phyloP scores from a whole-genome alignment of 2,888 invertebrate genomes.

The Choristoneura rosaceana region DNA sequence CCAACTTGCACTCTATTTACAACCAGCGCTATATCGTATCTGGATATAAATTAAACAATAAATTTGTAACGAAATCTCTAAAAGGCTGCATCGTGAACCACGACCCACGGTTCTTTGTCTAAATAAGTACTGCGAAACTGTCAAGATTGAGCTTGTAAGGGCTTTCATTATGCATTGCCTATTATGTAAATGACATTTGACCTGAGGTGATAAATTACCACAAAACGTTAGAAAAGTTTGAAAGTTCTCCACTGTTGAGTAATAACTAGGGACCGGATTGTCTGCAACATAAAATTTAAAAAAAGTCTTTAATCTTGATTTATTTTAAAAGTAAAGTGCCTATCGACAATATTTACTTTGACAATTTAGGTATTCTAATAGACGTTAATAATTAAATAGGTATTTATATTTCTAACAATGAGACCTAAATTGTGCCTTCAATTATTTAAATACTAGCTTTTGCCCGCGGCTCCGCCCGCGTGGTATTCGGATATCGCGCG shows the following conservation, averaged over 20 bases:
- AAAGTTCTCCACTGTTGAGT: neutral
- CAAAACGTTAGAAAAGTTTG: neutral
- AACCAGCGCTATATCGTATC: constrained; percentile 31
- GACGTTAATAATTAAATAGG: too few species aligned
- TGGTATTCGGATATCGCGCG: too few species aligned
- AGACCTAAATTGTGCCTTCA: too few species aligned
- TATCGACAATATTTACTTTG: too few species aligned
- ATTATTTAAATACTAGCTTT: too few species aligned
- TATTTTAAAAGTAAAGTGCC: too few species aligned
- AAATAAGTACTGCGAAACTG: constrained; percentile 39
- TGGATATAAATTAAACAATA: constrained; percentile 39
- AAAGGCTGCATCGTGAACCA: constrained; percentile 47
- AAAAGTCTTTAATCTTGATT: too few species aligned
- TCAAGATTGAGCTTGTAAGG: constrained; percentile 23
- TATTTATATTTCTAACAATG: too few species aligned
- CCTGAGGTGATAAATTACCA: neutral
- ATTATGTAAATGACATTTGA: constrained; percentile 32
- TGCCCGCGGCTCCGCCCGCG: too few species aligned
- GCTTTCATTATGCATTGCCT: constrained; percentile 33
- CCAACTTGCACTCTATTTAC: constrained; percentile 28
- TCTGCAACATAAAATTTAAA: too few species aligned
- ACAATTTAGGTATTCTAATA: too few species aligned
- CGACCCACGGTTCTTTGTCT: constrained; percentile 54
- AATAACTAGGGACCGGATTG: neutral
- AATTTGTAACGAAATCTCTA: constrained; percentile 37